These are phyloP conservation scores for Lontra canadensis DNA, from an alignment of 2,113 vertebrate genomes.

Conservation along the genomic window DNA sequence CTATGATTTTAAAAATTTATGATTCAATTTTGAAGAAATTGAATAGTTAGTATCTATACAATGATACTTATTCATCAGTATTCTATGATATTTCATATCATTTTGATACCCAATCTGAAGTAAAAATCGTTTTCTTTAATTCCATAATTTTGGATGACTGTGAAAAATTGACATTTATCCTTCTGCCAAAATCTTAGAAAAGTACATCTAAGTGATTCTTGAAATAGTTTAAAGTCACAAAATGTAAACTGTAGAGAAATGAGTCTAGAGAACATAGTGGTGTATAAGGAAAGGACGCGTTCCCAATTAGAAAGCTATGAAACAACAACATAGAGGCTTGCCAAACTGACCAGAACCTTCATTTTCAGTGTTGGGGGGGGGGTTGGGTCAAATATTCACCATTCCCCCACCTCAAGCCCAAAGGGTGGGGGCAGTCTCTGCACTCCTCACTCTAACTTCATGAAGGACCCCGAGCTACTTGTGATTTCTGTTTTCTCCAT, in stretches of 20 bases:
- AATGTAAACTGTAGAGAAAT: background rate
- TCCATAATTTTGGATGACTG: conserved; percentile 10
- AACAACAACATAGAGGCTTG: background rate
- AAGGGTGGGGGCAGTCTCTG: rapidly evolving
- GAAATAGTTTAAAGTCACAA: background rate
- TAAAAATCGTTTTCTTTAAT: conserved; percentile 18
- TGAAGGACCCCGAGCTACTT: rapidly evolving
- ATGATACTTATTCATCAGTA: conserved; percentile 32
- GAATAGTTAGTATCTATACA: conserved; percentile 5
- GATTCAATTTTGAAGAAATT: conserved; percentile 71
- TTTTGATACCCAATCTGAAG: conserved; percentile 27
- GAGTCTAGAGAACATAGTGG: background rate
- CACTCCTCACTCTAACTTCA: rapidly evolving
- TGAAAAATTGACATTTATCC: background rate
- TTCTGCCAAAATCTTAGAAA: conserved; percentile 9
- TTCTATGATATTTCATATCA: conserved; percentile 40
- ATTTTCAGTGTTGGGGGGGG: rapidly evolving
- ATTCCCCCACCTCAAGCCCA: rapidly evolving
- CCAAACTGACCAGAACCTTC: rapidly evolving
- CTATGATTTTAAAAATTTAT: conserved; percentile 65
- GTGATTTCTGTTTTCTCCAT: rapidly evolving
- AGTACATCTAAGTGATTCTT: background rate
- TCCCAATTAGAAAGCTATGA: background rate
- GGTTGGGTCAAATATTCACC: background rate
- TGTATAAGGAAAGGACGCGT: background rate